A percentile compares a stretch with the other conserved stretches of the same genome.
These are phyloP conservation scores for Hirtodrosophila duncani DNA, from an alignment of 2,888 invertebrate genomes.

Conservation along the genomic window DNA sequence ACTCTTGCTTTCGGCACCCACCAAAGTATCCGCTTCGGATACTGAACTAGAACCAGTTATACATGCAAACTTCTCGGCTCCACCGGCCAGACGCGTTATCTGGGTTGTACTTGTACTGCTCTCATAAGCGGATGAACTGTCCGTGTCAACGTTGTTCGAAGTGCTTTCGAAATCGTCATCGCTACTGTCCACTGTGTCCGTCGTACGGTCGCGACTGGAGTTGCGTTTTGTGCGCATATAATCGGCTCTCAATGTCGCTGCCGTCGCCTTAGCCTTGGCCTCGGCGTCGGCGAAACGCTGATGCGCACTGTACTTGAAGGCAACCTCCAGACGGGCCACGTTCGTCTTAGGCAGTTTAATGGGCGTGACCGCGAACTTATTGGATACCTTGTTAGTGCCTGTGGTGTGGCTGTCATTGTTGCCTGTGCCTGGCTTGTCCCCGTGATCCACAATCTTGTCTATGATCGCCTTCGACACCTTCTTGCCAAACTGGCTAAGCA, in stretches of 20 bases:
- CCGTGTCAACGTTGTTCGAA: conserved; percentile 5
- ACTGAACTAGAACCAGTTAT: conserved; percentile 30
- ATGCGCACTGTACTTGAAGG: conserved; percentile 22
- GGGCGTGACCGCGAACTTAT: conserved; percentile 52
- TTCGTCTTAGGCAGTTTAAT: conserved; percentile 50
- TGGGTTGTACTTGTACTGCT: not conserved
- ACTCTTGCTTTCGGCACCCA: conserved; percentile 32
- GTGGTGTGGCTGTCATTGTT: conserved; percentile 2
- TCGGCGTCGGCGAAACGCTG: not conserved
- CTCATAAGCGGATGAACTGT: not conserved
- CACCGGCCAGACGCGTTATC: conserved; percentile 41
- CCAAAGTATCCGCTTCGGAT: conserved; percentile 53
- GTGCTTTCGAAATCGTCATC: conserved; percentile 23
- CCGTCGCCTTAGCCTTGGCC: not conserved
- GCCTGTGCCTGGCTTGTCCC: conserved; percentile 15
- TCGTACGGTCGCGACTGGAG: conserved; percentile 12
- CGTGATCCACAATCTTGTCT: conserved; percentile 40
- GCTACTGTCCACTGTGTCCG: conserved; percentile 2
- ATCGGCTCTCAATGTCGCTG: no score
- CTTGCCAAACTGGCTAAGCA: conserved; percentile 62
- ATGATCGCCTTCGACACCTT: conserved; percentile 44
- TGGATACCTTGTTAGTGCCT: conserved; percentile 47
- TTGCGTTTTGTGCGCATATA: conserved; percentile 33
- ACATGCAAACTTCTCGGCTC: conserved; percentile 33
- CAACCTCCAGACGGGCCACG: conserved; percentile 48